These are phyloP conservation scores for Dryobotodes eremita DNA, from an alignment of 2,888 invertebrate genomes.

Conservation along the genomic window DNA sequence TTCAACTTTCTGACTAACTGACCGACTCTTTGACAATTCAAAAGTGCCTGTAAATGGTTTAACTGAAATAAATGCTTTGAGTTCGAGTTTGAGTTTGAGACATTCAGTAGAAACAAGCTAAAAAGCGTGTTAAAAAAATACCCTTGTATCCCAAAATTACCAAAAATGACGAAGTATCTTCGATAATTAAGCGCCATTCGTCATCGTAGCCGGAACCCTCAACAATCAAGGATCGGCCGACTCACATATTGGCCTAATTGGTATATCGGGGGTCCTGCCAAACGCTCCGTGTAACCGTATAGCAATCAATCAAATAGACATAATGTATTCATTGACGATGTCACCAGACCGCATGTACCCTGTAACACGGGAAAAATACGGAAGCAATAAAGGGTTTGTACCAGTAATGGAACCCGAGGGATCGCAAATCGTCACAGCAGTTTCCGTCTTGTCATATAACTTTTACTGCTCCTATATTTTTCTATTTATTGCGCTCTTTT, in stretches of 20 bases:
- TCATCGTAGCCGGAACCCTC: constrained; percentile 40
- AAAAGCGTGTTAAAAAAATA: background rate
- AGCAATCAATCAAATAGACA: constrained; percentile 64
- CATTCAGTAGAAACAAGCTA: background rate
- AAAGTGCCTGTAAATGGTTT: too few species aligned
- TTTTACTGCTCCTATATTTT: constrained; percentile 69
- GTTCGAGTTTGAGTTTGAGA: too few species aligned
- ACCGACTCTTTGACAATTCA: too few species aligned
- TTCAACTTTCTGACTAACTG: too few species aligned
- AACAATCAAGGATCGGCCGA: constrained; percentile 51
- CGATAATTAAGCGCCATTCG: constrained; percentile 60
- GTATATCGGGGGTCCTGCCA: constrained; percentile 45
- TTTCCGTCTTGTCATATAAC: constrained; percentile 68
- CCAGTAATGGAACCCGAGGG: constrained; percentile 65
- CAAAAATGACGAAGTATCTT: constrained; percentile 43
- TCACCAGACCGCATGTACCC: constrained; percentile 57
- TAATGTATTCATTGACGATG: constrained; percentile 66
- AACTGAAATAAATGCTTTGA: too few species aligned
- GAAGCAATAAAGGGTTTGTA: constrained; percentile 65
- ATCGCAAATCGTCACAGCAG: constrained; percentile 69
- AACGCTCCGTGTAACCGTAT: constrained; percentile 52
- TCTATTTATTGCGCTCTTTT: constrained; percentile 67
- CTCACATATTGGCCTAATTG: constrained; percentile 61
- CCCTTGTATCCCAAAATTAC: constrained; percentile 8
- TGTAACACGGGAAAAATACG: constrained; percentile 63